These are phyloP conservation scores for Nymphalis c-album DNA, from an alignment of 2,888 invertebrate genomes.

Conservation along the genomic window DNA sequence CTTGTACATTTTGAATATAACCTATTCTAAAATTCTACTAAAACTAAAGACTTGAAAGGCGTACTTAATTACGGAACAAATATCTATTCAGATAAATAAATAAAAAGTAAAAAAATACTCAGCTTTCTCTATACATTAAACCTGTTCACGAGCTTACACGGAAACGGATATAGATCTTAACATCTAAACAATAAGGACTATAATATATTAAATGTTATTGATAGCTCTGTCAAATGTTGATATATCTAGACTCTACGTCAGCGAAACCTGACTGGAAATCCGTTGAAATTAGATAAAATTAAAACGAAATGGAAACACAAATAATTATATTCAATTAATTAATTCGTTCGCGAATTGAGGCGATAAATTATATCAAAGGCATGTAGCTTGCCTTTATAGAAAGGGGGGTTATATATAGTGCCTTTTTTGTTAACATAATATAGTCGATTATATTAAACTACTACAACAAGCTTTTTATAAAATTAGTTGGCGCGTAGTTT, in stretches of 20 bases:
- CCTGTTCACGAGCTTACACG: conserved; percentile 33
- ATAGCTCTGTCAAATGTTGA: background rate
- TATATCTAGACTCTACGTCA: background rate
- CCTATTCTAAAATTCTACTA: no score
- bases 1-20: no score
- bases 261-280: conserved; percentile 10
- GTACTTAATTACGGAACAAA: conserved; percentile 21
- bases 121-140: conserved; percentile 39
- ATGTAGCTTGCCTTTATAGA: no score
- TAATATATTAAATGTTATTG: conserved; percentile 1
- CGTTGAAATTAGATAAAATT: conserved; percentile 9
- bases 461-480: no score
- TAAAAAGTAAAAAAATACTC: conserved; percentile 39
- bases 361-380: background rate
- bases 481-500: no score
- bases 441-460: no score
- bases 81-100: conserved; percentile 38
- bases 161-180: conserved; percentile 5
- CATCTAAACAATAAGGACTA: background rate
- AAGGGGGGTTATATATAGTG: no score
- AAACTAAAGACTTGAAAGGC: background rate
- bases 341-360: background rate
- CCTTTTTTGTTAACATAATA: no score
- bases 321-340: background rate
- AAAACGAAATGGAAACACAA: background rate